phyloP scores from a whole-genome alignment of 2,113 vertebrate species.

The Mastomys natalensis region DNA sequence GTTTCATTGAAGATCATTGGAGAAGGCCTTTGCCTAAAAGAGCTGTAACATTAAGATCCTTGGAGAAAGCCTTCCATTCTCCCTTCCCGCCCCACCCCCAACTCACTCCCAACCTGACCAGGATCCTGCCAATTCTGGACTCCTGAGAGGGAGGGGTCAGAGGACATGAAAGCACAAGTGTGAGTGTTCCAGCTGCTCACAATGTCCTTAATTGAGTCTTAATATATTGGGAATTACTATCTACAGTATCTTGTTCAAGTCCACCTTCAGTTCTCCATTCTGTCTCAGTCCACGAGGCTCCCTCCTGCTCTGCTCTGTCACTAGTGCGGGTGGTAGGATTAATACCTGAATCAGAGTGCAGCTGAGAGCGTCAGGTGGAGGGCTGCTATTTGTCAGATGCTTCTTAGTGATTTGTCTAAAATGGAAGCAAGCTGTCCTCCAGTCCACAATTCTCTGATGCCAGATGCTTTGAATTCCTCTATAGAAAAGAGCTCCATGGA shows the following conservation, averaged over 20 bases:
- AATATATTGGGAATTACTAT: background rate
- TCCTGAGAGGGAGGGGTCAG: no score
- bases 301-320: background rate
- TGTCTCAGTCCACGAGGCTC: background rate
- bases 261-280: background rate
- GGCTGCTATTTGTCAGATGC: background rate
- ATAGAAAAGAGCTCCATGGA: slow-evolving; percentile 23
- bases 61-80: no score
- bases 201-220: background rate
- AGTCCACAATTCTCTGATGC: rapidly evolving
- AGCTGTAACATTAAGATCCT: no score
- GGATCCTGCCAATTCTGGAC: no score
- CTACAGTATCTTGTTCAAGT: background rate
- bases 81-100: no score
- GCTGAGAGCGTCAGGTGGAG: background rate
- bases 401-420: background rate
- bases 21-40: no score
- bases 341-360: background rate
- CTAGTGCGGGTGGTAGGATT: background rate
- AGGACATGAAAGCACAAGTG: background rate
- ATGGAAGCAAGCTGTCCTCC: background rate
- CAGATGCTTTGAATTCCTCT: slow-evolving; percentile 23
- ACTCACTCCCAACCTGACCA: no score
- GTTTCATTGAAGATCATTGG: no score
- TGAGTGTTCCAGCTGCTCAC: background rate